These are phyloP conservation scores for Phallusia fumigata DNA, from an alignment of 23 tunicate species.

Conservation along the genomic window DNA sequence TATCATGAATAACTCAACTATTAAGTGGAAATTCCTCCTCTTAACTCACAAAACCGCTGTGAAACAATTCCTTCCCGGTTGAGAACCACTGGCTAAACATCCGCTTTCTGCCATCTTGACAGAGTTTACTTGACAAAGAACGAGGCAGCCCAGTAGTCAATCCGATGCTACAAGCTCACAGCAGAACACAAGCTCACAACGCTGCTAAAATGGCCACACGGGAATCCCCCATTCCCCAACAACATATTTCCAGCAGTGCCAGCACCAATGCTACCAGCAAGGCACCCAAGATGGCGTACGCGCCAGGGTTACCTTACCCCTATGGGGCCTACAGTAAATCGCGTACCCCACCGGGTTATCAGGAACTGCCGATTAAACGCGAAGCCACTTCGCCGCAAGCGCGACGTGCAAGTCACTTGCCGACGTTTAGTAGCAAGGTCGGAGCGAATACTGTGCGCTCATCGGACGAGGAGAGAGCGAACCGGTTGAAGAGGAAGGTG, in stretches of 20 bases:
- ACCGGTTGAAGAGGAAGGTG: slow-evolving; percentile 27
- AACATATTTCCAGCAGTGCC: neutral
- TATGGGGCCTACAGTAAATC: neutral
- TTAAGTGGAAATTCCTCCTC: no score
- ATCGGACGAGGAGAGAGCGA: slow-evolving; percentile 10
- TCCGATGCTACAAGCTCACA: neutral
- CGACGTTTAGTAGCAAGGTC: neutral
- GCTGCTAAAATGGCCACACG: neutral
- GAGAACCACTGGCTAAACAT: no score
- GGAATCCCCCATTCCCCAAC: neutral
- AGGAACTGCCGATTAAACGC: neutral
- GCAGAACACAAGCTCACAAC: neutral
- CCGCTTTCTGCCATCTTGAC: neutral
- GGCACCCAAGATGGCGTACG: neutral
- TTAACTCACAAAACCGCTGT: no score
- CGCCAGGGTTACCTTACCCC: neutral
- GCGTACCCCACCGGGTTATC: neutral
- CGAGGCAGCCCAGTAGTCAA: neutral
- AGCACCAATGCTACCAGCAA: neutral
- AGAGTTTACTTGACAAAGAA: neutral
- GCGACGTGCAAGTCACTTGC: neutral
- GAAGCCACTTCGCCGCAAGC: slow-evolving; percentile 6
- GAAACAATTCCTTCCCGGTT: no score
- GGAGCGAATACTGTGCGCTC: neutral
- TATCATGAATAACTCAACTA: no score